A percentile compares a stretch with the other conserved stretches of the same genome.
These are phyloP conservation scores for Tyrannus savana DNA, from an alignment of 2,113 vertebrate species.

Conservation along the genomic window DNA sequence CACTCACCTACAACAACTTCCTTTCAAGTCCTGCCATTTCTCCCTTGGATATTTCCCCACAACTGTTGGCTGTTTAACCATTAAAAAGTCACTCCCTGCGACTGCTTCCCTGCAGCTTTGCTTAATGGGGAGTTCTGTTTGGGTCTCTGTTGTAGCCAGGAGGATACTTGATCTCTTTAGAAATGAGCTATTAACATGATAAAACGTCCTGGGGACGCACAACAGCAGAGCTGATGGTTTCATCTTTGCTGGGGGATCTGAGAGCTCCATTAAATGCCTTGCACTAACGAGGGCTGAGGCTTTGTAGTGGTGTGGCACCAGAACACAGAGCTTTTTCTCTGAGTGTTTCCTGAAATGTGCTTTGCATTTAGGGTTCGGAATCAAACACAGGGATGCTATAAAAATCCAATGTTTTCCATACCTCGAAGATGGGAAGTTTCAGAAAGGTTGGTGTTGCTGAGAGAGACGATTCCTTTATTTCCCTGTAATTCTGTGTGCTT, in stretches of 20 bases:
- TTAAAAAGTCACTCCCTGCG: background rate
- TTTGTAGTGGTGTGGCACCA: slow-evolving; percentile 60
- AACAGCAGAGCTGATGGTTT: background rate
- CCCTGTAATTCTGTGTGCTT: background rate
- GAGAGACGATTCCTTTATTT: background rate
- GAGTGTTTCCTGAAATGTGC: slow-evolving; percentile 65
- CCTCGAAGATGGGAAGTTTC: background rate
- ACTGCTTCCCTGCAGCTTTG: background rate
- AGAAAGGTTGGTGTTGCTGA: background rate
- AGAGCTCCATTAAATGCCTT: background rate
- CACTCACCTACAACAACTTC: background rate
- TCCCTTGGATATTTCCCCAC: slow-evolving; percentile 31
- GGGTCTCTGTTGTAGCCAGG: background rate
- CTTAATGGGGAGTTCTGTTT: slow-evolving; percentile 26
- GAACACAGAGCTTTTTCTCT: slow-evolving; percentile 52
- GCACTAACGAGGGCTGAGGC: background rate
- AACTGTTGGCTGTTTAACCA: slow-evolving; percentile 5
- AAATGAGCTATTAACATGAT: slow-evolving; percentile 44
- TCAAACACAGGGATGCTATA: slow-evolving; percentile 40
- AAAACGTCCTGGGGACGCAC: slow-evolving; percentile 24
- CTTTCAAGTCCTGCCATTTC: slow-evolving; percentile 48
- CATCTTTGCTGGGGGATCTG: slow-evolving; percentile 12
- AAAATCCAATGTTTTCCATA: slow-evolving; percentile 32
- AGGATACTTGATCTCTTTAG: slow-evolving; percentile 39
- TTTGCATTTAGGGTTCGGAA: slow-evolving; percentile 49